Base-by-base conservation (phyloP, 2,888 invertebrate genomes). In the Agrilus mali region DNA sequence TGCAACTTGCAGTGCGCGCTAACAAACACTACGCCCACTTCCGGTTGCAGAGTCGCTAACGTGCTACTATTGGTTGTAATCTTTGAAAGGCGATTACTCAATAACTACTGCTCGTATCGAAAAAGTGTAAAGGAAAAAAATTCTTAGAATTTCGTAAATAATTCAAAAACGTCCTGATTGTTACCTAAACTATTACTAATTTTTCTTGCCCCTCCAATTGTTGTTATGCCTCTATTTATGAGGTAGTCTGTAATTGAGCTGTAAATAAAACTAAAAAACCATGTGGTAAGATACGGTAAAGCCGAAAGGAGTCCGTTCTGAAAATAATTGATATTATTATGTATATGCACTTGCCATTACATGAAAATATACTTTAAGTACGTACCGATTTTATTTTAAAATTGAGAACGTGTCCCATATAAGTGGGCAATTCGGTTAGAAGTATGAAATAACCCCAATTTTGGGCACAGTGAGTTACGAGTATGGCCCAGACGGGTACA, bases 361-460 rank as follows among this genome's bases (percentile, higher is more conserved):
- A n/a, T n/a, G n/a, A n/a, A n/a, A n/a, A n/a, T n/a, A n/a, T n/a
- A n/a, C n/a, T n/a, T n/a, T n/a, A n/a, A n/a, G n/a, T n/a, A n/a
- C n/a, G n/a, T n/a, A 83, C 83, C 50, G 75, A 67, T 60, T 80
- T 77, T 16, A 87, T 80, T 44, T 86, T 72, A 53, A 80, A 82
- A 41, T 73, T 69, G 2, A 87, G 71, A 2, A 86, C 78, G 40
- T 76, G 73, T 52, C 75, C 76, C 76, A 88, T 79, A 59, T 86
- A 88, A 0, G 80, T 75, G 0, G 88, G 87, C 56, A 85, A 79
- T 61, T 87, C 81, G 0, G 86, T 86, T 1, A 87, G 69, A 16
- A 88, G 67, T 22, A 85, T 86, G 81, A 85, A 87, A 65, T 83
- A 86, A 16, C 86, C 86, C 74, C 86, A 81, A 54, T 75, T 78